Conservation (phyloP, 92 coral and sea anemone genomes). For the Desmophyllum pertusum region DNA sequence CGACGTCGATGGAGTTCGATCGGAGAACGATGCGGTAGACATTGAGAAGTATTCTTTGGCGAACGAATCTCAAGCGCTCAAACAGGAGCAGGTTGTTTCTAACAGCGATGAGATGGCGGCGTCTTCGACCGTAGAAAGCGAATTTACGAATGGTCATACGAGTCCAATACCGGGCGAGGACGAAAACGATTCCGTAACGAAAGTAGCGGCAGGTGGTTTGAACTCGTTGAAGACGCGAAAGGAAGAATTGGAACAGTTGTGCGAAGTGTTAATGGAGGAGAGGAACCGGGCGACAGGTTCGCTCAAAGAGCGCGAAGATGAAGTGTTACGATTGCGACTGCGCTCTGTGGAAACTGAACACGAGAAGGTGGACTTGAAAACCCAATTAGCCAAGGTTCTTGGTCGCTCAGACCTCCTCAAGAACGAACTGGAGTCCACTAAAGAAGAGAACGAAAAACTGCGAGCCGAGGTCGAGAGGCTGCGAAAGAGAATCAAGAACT, state of each 20-base stretch:
- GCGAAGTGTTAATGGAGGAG: conserved; percentile 50
- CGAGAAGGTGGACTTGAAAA: conserved; percentile 51
- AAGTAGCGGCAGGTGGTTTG: not conserved
- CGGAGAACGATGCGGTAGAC: conserved; percentile 13
- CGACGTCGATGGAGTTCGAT: not conserved
- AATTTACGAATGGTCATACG: not conserved
- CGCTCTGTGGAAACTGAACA: conserved; percentile 26
- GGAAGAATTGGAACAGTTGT: conserved; percentile 49
- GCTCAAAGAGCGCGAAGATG: conserved; percentile 27
- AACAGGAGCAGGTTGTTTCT: conserved; percentile 1
- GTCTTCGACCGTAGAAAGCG: not conserved
- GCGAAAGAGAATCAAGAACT: conserved; percentile 50
- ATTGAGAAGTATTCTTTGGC: not conserved
- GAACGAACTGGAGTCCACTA: conserved; percentile 25
- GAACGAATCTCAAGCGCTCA: not conserved
- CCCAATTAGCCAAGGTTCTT: conserved; percentile 37
- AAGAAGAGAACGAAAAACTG: conserved; percentile 64
- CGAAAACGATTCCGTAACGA: not conserved
- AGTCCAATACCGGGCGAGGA: not conserved
- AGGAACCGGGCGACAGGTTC: conserved; percentile 36
- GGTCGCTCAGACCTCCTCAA: conserved; percentile 17
- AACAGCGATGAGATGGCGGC: not conserved
- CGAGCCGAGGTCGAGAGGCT: conserved; percentile 50
- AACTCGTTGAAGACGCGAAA: conserved; percentile 38
- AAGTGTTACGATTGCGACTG: conserved; percentile 22